Percentiles rank a stretch among this genome's conserved stretches.
Conservation (phyloP, 2,888 invertebrate species). For the Aphrophora alni region DNA sequence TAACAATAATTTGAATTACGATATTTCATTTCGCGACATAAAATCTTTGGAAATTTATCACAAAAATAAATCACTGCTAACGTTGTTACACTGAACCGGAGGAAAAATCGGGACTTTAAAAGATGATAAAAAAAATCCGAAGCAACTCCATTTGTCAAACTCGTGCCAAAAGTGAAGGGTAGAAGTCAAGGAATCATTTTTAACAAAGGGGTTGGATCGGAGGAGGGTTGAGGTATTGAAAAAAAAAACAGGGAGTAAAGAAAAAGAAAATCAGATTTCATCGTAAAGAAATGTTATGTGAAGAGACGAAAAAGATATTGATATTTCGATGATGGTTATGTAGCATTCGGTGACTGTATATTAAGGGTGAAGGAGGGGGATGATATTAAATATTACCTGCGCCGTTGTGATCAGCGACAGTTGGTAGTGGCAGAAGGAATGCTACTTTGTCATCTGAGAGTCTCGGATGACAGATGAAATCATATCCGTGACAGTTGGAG, state of each 20-base stretch:
- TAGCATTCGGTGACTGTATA: not conserved
- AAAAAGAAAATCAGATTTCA: slow-evolving; percentile 7
- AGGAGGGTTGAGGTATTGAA: slow-evolving; percentile 5
- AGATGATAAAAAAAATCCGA: slow-evolving; percentile 17
- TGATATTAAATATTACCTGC: slow-evolving; percentile 39
- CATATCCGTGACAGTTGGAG: slow-evolving; percentile 45
- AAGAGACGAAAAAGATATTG: slow-evolving; percentile 25
- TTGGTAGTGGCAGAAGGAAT: slow-evolving; percentile 10
- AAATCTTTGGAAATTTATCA: too few relatives aligned
- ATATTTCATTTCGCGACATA: too few relatives aligned
- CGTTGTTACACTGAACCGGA: too few relatives aligned
- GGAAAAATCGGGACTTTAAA: too few relatives aligned
- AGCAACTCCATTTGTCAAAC: slow-evolving; percentile 43
- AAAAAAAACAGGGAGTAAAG: slow-evolving; percentile 28
- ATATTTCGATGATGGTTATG: slow-evolving; percentile 21
- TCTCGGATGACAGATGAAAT: slow-evolving; percentile 50
- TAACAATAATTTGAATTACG: too few relatives aligned
- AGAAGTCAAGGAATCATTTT: slow-evolving; percentile 37
- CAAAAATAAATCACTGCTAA: too few relatives aligned
- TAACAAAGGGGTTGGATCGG: slow-evolving; percentile 28
- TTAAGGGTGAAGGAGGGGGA: not conserved
- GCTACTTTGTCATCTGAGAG: too few relatives aligned
- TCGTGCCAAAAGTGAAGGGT: slow-evolving; percentile 33
- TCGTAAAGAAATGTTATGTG: slow-evolving; percentile 6
- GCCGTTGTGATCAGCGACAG: slow-evolving; percentile 10